Percentiles rank a stretch among this genome's conserved stretches.
Evolutionary conservation across 2,113 vertebrate species (phyloP).

Genomic region (Hydrolagus affinis): DNA sequence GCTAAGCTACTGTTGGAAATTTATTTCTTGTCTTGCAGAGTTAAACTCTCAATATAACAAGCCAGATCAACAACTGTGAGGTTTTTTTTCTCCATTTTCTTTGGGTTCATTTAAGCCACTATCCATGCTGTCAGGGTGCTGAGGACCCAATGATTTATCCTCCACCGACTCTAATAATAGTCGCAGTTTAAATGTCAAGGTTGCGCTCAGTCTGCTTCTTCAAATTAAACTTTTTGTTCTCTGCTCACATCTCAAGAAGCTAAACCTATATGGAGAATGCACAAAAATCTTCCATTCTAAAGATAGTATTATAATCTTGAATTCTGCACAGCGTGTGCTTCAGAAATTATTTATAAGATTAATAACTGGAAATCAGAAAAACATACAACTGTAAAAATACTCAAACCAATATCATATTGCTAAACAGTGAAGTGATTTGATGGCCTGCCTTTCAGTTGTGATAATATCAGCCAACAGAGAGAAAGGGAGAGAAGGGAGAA

Average conservation of each 20-base stretch:
- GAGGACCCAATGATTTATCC: slow-evolving; percentile 31
- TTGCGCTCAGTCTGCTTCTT: slow-evolving; percentile 34
- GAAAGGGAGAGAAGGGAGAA: background rate
- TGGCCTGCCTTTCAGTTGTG: background rate
- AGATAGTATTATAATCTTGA: background rate
- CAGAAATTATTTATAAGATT: slow-evolving; percentile 7
- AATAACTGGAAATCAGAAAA: background rate
- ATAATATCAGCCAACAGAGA: background rate
- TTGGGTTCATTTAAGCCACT: background rate
- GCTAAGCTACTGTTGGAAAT: background rate
- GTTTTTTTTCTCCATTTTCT: background rate
- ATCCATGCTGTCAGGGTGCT: background rate
- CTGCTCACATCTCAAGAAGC: slow-evolving; percentile 25
- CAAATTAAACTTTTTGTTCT: slow-evolving; percentile 35
- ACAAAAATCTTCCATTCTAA: background rate
- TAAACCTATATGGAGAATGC: slow-evolving; percentile 31
- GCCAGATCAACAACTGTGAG: background rate
- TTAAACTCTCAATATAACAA: background rate
- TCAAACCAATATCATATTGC: no score
- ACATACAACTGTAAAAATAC: no score
- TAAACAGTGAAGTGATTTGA: no score
- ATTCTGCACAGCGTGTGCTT: background rate
- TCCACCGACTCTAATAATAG: slow-evolving; percentile 33
- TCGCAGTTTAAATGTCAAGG: slow-evolving; percentile 42
- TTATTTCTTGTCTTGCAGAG: background rate